These are phyloP conservation scores for Tychaedon coryphoeus DNA, from an alignment of 2,113 vertebrate genomes.

Conservation along the genomic window DNA sequence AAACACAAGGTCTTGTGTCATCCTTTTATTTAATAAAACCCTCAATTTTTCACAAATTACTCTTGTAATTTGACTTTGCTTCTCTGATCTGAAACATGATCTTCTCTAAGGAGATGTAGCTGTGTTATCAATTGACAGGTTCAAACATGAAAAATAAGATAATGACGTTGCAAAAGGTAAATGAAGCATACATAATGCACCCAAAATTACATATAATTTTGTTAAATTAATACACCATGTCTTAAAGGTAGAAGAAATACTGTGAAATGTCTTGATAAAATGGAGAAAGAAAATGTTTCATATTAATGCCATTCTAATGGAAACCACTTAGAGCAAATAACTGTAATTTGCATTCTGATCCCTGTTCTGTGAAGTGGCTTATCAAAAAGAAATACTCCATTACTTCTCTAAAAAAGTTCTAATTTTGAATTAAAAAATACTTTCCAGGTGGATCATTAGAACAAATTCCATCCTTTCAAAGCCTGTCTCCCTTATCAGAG, in stretches of 20 bases:
- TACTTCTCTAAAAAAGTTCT: slow-evolving; percentile 51
- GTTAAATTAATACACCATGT: slow-evolving; percentile 52
- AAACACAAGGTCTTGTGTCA: slow-evolving; percentile 79
- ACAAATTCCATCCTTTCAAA: slow-evolving; percentile 25
- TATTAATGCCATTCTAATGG: slow-evolving; percentile 67
- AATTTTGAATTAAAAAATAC: slow-evolving; percentile 63
- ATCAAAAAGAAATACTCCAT: slow-evolving; percentile 67
- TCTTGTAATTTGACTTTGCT: slow-evolving; percentile 30
- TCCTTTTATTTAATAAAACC: slow-evolving; percentile 72
- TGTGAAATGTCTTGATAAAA: slow-evolving; percentile 59
- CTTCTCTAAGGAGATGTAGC: neutral
- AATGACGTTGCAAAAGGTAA: slow-evolving; percentile 15
- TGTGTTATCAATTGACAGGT: slow-evolving; percentile 34
- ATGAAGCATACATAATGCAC: slow-evolving; percentile 38
- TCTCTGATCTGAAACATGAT: slow-evolving; percentile 26
- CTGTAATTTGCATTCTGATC: slow-evolving; percentile 69
- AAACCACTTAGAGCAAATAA: slow-evolving; percentile 71
- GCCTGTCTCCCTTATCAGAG: slow-evolving; percentile 1
- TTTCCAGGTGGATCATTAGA: slow-evolving; percentile 55
- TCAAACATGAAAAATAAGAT: slow-evolving; percentile 44
- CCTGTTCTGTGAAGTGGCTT: slow-evolving; percentile 57
- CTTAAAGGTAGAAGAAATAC: slow-evolving; percentile 54
- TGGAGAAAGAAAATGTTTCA: slow-evolving; percentile 58
- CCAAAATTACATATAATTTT: slow-evolving; percentile 61
- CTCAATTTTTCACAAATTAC: slow-evolving; percentile 30